These are phyloP conservation scores for Setophaga petechia DNA, from an alignment of 2,113 vertebrate species.

Conservation along the genomic window DNA sequence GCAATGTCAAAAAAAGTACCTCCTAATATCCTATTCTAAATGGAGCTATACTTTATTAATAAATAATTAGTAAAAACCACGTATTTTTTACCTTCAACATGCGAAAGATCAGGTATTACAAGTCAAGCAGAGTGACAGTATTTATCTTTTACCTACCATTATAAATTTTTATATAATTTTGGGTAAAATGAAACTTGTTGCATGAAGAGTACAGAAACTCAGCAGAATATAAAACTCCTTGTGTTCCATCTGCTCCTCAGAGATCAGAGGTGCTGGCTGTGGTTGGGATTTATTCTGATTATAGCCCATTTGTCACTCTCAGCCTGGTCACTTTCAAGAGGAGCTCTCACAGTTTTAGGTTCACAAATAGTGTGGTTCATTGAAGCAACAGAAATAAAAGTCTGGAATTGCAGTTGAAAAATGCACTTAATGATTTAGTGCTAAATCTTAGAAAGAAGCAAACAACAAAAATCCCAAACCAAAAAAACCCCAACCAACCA, in stretches of 20 bases:
- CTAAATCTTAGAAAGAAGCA: neutral
- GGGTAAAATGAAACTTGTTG: neutral
- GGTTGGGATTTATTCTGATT: neutral
- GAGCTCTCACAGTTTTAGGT: neutral
- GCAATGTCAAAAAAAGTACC: neutral
- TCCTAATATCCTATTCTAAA: neutral
- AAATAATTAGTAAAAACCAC: neutral
- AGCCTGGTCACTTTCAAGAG: rapidly evolving
- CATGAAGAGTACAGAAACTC: neutral
- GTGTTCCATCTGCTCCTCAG: neutral
- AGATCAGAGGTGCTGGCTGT: neutral
- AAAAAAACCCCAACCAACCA: neutral
- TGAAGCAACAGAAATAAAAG: neutral
- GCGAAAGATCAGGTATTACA: neutral
- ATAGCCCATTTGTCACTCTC: neutral
- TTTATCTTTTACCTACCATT: neutral
- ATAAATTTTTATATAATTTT: neutral
- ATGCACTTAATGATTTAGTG: neutral
- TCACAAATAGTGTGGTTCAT: neutral
- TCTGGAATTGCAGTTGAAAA: neutral
- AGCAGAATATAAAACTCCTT: neutral
- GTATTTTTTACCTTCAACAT: neutral
- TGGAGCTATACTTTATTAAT: neutral
- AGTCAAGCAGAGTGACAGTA: neutral
- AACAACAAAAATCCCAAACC: rapidly evolving